Evolutionary conservation across 2,888 invertebrate genomes (phyloP).

Genomic region (Himalopsyche tibetana): DNA sequence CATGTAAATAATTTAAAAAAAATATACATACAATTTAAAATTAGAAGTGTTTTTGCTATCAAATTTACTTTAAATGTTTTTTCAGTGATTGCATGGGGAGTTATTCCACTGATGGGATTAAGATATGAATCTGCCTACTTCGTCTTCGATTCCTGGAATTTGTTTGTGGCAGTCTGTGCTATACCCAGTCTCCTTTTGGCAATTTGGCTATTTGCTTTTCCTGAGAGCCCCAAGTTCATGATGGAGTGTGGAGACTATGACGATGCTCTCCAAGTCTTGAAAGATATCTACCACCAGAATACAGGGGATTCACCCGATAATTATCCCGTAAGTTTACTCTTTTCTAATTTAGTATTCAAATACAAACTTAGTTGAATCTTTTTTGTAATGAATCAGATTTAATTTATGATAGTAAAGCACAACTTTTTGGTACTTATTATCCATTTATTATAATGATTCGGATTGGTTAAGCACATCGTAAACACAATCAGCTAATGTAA

Average conservation of each 20-base stretch:
- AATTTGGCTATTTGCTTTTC: constrained; percentile 85
- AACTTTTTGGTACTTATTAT: no score
- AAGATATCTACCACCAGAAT: constrained; percentile 83
- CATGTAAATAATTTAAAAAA: constrained; percentile 75
- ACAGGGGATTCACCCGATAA: constrained; percentile 83
- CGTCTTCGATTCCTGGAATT: constrained; percentile 87
- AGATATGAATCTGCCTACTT: constrained; percentile 78
- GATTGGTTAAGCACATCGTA: no score
- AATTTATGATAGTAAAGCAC: no score
- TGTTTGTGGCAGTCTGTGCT: constrained; percentile 86
- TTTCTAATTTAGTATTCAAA: background rate
- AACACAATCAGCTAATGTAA: no score
- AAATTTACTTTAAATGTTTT: background rate
- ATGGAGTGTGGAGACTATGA: constrained; percentile 88
- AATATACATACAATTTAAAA: background rate
- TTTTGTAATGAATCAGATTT: no score
- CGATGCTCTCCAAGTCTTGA: constrained; percentile 83
- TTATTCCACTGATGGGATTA: constrained; percentile 83
- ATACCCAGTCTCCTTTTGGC: constrained; percentile 82
- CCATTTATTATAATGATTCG: background rate
- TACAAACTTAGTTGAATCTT: no score
- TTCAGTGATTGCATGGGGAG: constrained; percentile 86
- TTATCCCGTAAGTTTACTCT: constrained; percentile 80
- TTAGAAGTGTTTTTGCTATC: background rate
- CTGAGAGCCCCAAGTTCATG: constrained; percentile 90